Base-by-base conservation (phyloP, 1,140 invertebrate species). In the Hestina assimilis region DNA sequence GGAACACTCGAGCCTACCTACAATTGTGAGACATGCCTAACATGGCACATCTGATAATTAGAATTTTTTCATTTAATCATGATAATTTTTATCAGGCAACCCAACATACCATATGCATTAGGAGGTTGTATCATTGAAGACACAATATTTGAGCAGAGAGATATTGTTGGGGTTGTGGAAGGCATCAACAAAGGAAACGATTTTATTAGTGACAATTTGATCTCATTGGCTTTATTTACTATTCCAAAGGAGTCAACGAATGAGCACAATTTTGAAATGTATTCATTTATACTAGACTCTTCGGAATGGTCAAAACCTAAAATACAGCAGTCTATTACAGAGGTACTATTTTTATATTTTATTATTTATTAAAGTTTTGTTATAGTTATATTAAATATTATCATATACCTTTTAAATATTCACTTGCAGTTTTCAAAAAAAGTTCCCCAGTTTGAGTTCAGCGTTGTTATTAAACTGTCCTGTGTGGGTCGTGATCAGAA, bases 81-180 rank as follows among this genome's bases (percentile, higher is more conserved):
- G 14, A 42, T 23, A 48, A 43, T 20, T 48, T 11, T 50, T 63
- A 56, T 12, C 66, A 87, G 84, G 0, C 84, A 87, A 66, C 68
- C 76, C 14, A 68, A 80, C 46, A 57, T 75, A 19, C 83, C 84
- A 17, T 85, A 80, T 71, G 87, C 85, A 4, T 48, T 89, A 24
- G 87, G 83, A 14, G 87, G 87, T 3, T 89, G 87, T 55, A 75
- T 83, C 17, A 72, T 88, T 19, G 79, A 86, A 33, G 83, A 86
- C 14, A 75, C 79, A 23, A 59, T 83, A 21, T 70, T 59, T 52
- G 66, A 81, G 38, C 48, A 59, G 9, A 60, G 33, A 56, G 71
- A 84, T 43, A 69, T 82, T 31, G 42, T 68, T 21, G 51, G 46
- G 12, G 60, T 83, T 19, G 55, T 83, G 9, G 65, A 83, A 9